These are phyloP conservation scores for Bufotes viridis DNA, from an alignment of 2,797 vertebrate species.

Conservation along the genomic window DNA sequence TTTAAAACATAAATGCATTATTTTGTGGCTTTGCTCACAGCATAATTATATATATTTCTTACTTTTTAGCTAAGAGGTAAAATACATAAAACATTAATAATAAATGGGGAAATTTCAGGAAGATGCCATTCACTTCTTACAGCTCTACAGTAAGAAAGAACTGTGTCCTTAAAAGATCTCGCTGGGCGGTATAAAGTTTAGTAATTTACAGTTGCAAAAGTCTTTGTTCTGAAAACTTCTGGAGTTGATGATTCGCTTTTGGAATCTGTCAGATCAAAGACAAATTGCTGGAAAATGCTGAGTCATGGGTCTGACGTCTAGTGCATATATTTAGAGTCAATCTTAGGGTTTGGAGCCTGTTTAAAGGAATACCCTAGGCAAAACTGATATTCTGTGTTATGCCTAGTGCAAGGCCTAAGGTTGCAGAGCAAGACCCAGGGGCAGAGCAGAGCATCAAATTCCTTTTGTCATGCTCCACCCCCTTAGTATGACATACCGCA, in stretches of 20 bases:
- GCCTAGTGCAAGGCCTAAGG: too few species aligned
- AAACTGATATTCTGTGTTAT: too few species aligned
- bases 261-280: conserved; percentile 51
- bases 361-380: not conserved
- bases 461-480: too few species aligned
- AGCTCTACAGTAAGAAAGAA: not conserved
- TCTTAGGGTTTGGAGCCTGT: not conserved
- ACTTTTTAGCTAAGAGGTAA: not conserved
- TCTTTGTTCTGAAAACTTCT: conserved; percentile 25
- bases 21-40: not conserved
- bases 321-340: not conserved
- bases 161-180: conserved; percentile 52
- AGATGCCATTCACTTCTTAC: not conserved
- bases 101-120: not conserved
- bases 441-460: too few species aligned
- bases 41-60: not conserved
- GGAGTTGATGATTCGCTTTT: conserved; percentile 28
- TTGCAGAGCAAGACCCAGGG: too few species aligned
- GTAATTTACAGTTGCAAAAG: conserved; percentile 2
- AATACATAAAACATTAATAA: not conserved
- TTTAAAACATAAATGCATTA: not conserved
- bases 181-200: conserved; percentile 11
- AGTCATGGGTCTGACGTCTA: conserved; percentile 39
- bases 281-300: conserved; percentile 18
- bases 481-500: too few species aligned